Base-by-base conservation (phyloP, 2,888 invertebrate species). In the Ectemnius lituratus region DNA sequence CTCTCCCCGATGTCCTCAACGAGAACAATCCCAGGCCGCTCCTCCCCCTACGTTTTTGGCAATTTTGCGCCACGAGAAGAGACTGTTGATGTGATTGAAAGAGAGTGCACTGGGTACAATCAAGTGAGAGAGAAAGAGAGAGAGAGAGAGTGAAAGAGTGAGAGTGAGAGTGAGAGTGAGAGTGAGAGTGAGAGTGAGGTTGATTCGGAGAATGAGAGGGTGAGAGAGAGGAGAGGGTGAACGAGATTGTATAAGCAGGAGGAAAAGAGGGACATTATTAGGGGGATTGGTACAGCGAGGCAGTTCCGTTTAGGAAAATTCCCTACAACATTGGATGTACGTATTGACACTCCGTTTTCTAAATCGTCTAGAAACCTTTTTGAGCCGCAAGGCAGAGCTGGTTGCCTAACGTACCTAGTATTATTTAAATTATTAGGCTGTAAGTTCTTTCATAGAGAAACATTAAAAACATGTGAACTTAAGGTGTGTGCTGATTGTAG, bases 401-500 rank as follows among this genome's bases (percentile, higher is more conserved):
- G 81, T 79, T 70, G 69, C 76, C 67, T 80, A 78, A 70, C 74
- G 56, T 80, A 85, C 80, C 85, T 86, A 84, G 79, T 81, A 76
- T 16, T 52, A 52, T 13, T 16, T 86, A 81, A 83, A 83, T 60
- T 77, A 84, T 80, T 87, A 87, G 85, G 85, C 81, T 86, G 77
- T 88, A 88, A 88, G 86, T 83, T 87, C 81, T 86, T 86, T 87
- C 86, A 85, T 86, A 86, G 85, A 83, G 83, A 75, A 63, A 67
- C 66, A 73, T 84, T 37, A 11, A 37, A 80, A 85, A 83, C 80
- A 83, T 87, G 79, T 84, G 83, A 88, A 87, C 82, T 87, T 86
- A 87, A 88, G 88, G 87, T 90, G 88, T 88, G 86, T 90, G 90
- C 90, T 90, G 90, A 88, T 90, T 89, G 86, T 90, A 90, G 90